Base-by-base conservation (phyloP, 2,113 vertebrate genomes). In the Amblyornis subalaris region DNA sequence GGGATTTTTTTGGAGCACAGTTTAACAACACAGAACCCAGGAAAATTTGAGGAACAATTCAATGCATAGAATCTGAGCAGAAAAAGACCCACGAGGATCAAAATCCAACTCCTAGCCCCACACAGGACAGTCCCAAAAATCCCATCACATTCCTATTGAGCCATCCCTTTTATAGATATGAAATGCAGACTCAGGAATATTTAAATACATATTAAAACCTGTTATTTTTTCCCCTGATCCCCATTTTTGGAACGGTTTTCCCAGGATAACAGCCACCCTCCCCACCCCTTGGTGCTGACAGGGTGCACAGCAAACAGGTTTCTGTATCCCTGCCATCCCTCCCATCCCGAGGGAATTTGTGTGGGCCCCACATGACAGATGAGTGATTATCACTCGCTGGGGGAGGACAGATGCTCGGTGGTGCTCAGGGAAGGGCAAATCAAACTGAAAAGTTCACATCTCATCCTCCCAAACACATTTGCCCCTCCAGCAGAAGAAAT, bases 171-270 rank as follows among this genome's bases (percentile, higher is more conserved):
- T 28, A 57, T 1, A 47, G 4, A 3, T 20, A 20, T 8, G 42
- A 20, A 53, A 61, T 4, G 5, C 7, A 73, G 25, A 22, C 16
- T 28, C 21, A 65, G 17, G n/a, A 31, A 40, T 40, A 62, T 7
- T 62, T 5, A 38, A 35, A 15, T 33, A 1, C 4, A 3, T 2
- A 6, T 2, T 26, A 28, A 75, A 89, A 69, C 10, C 42, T 19
- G 9, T 12, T 24, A 11, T 3, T 42, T 72, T 67, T 28, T 7
- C 19, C 5, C 18, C 31, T 0, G 1, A 16, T 23, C 14, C 26
- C 15, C 61, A 20, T 21, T 36, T 85, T 51, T 65, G 62, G 48
- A 28, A 14, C 2, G 2, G 10, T 72, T 92, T 74, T 76, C 48
- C 24, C n/a, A 44, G 36, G 25, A 18, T 24, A 86, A 47, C 8